Conservation (phyloP, 1,140 invertebrate species). For the Trichonephila clavata region DNA sequence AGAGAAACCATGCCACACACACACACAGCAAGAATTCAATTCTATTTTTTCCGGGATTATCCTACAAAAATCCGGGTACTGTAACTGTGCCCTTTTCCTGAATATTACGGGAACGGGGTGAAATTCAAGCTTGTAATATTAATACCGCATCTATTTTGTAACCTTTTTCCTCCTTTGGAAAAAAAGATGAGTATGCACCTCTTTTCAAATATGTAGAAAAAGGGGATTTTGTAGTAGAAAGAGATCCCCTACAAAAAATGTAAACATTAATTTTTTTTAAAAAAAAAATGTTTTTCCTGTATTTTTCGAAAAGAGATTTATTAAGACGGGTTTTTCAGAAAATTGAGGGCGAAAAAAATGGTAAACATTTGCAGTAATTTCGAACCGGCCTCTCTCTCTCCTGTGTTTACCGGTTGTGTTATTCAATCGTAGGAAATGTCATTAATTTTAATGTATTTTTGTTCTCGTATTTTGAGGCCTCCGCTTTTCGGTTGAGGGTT, state of each 20-base stretch:
- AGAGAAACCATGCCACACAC: not conserved
- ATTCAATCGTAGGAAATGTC: not conserved
- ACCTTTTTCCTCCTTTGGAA: not conserved
- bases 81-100: not conserved
- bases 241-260: no score
- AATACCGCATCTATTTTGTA: conserved; percentile 26
- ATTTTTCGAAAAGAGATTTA: no score
- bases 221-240: no score
- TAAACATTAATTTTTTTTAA: no score
- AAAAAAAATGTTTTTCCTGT: no score
- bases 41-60: conserved; percentile 23
- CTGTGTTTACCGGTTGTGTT: not conserved
- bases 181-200: not conserved
- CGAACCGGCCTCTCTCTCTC: not conserved
- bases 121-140: conserved; percentile 45
- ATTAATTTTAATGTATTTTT: conserved; percentile 37
- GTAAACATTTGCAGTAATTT: conserved; percentile 5
- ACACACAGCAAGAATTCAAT: conserved; percentile 53
- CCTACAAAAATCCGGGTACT: not conserved
- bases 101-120: not conserved
- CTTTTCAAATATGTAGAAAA: not conserved
- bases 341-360: not conserved
- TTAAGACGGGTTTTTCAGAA: not conserved
- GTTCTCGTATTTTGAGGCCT: not conserved
- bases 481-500: not conserved